Base-by-base conservation (phyloP, 2,113 vertebrate species). In the Pterocles burchelli region DNA sequence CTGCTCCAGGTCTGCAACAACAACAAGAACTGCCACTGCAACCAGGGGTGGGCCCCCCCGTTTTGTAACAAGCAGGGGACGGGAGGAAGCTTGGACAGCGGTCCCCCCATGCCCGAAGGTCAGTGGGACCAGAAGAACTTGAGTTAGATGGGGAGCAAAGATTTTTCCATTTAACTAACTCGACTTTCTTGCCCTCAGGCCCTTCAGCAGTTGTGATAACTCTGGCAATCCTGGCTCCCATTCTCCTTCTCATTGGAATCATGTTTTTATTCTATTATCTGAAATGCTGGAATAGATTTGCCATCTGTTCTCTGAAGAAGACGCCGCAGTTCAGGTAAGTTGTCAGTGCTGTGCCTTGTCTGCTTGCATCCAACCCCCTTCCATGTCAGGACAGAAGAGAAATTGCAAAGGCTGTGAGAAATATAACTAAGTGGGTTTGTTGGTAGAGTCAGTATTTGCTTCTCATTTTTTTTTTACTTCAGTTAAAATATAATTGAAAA, bases 51-150 rank as follows among this genome's bases (percentile, higher is more conserved):
- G 99, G 98, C 98, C 3, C 99, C 99, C 11, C 99, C 99, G 0
- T 98, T 97, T 94, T 99, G 99, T 91, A 96, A 96, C 82, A 97
- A 98, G 19, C 62, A 66, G 0, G 99, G 99, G n/a, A 94, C 94
- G 0, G 99, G 99, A 26, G 99, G 99, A 33, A 99, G 99, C 87
- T 26, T 98, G 5, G 99, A 99, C 97, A 99, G 99, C n/a, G 99
- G 99, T 25, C 99, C 99, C 10, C 97, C 98, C 48, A 77, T 95
- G 46, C 77, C 95, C 0, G 65, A 97, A 86, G 89, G 98, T 98
- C 79, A 97, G 98, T 96, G 49, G 31, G 17, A 84, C 12, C 17
- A 55, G 12, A 45, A 54, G 33, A 57, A 20, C 8, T 66, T 6
- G 31, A 31, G 13, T 21, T 80, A 34, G 29, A 29, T 2, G 57